Conservation (phyloP, 2,888 invertebrate species). For the Chaitophorus viminalis region DNA sequence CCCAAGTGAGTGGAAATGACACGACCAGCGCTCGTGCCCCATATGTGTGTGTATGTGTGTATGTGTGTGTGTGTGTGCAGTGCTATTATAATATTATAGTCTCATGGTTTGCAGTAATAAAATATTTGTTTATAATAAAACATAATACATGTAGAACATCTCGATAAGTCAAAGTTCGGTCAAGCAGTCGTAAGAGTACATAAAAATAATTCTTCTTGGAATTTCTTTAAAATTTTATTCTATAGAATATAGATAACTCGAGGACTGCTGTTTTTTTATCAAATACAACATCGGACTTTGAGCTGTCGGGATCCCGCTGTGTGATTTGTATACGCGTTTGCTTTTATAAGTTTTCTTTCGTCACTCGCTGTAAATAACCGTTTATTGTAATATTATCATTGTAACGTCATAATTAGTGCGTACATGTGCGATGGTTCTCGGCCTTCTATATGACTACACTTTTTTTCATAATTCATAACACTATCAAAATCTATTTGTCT, state of each 20-base stretch:
- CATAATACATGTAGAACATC: neutral
- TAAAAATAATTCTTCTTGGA: neutral
- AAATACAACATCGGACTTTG: neutral
- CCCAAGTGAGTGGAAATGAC: conserved; percentile 67
- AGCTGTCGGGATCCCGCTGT: neutral
- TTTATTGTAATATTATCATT: neutral
- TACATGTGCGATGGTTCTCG: neutral
- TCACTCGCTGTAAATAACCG: neutral
- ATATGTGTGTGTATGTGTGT: too few species aligned
- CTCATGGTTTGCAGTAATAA: too few species aligned
- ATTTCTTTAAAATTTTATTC: too few species aligned
- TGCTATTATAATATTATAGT: too few species aligned
- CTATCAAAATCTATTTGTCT: too few species aligned
- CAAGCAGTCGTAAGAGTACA: neutral
- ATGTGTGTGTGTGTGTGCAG: too few species aligned
- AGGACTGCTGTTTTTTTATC: too few species aligned
- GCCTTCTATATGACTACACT: too few species aligned
- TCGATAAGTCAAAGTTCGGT: neutral
- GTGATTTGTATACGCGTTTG: neutral
- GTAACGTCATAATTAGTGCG: neutral
- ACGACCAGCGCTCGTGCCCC: neutral
- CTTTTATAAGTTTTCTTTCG: neutral
- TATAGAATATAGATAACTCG: too few species aligned
- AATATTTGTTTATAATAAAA: neutral
- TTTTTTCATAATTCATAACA: too few species aligned